Base-by-base conservation (phyloP, 2,888 invertebrate species). In the Eupithecia inturbata region DNA sequence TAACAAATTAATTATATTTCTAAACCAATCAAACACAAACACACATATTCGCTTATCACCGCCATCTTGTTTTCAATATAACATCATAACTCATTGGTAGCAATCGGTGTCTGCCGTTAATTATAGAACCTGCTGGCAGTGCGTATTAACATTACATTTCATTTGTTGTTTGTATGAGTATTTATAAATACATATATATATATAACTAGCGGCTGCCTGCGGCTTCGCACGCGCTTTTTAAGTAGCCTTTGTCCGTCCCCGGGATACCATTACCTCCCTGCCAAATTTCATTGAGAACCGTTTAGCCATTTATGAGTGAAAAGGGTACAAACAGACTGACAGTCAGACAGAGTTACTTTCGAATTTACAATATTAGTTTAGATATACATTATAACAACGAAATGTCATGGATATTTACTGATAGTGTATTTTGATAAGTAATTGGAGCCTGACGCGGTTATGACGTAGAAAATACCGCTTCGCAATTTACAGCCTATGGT, bases 81-180 rank as follows among this genome's bases (percentile, higher is more conserved):
- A 63, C 41, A 63, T 19, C 68, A 71, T 74, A 71, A 71, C 22
- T 74, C 71, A 74, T 64, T 68, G 12, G 22, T 57, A 63, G 68
- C 70, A 74, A 74, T 71, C 60, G 71, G 60, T 62, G 62, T 53
- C 39, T 66, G 57, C 26, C 53, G 26, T 69, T 70, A 75, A 70
- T 75, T 72, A 75, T 75, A 4, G 69, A 63, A 70, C 49, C 36
- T 36, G 57, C 12, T 62, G 62, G 68, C 68, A 26, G 67, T 45
- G 28, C 19, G 63, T 45, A 66, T 71, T 71, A 67, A 57, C 62
- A 67, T 72, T 75, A 60, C 49, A 75, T 72, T 72, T 67, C 67
- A 75, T 71, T 75, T 72, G 66, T 28, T 57, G 64, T 68, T 62
- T 62, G 9, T 53, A 22, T 4, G 19, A 19, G 49, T n/a, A 49